These are phyloP conservation scores for Andrena marginata DNA, from an alignment of 2,888 invertebrate genomes.

Conservation along the genomic window DNA sequence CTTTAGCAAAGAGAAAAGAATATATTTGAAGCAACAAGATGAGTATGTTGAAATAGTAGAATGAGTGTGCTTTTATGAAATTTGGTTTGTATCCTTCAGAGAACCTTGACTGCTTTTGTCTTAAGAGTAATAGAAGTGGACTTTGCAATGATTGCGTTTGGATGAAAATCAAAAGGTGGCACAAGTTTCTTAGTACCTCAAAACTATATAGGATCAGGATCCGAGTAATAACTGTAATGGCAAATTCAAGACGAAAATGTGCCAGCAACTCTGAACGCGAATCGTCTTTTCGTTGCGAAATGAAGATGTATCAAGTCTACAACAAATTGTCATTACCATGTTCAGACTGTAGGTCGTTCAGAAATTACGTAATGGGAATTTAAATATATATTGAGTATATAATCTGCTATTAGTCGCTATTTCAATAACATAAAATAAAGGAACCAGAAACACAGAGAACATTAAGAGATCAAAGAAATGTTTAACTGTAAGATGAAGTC, in stretches of 20 bases:
- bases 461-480: constrained; percentile 1
- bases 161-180: constrained; percentile 53
- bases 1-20: constrained; percentile 42
- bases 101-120: constrained; percentile 62
- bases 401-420: constrained; percentile 17
- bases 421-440: constrained; percentile 18
- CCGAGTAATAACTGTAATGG: constrained; percentile 64
- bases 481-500: background rate
- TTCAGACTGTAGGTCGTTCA: constrained; percentile 65
- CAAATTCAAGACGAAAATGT: constrained; percentile 70
- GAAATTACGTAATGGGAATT: constrained; percentile 73
- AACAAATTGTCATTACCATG: constrained; percentile 43
- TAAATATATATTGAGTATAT: constrained; percentile 25
- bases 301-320: constrained; percentile 55
- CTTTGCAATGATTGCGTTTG: constrained; percentile 51
- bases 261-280: constrained; percentile 68
- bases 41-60: constrained; percentile 55
- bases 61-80: constrained; percentile 63
- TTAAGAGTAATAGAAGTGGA: constrained; percentile 57
- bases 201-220: constrained; percentile 68
- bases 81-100: constrained; percentile 60
- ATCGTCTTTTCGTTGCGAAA: constrained; percentile 59
- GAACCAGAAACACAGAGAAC: constrained; percentile 19
- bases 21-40: constrained; percentile 49
- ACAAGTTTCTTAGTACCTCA: constrained; percentile 53